phyloP scores from a whole-genome alignment of 2,113 vertebrate species.

The Mohoua ochrocephala region DNA sequence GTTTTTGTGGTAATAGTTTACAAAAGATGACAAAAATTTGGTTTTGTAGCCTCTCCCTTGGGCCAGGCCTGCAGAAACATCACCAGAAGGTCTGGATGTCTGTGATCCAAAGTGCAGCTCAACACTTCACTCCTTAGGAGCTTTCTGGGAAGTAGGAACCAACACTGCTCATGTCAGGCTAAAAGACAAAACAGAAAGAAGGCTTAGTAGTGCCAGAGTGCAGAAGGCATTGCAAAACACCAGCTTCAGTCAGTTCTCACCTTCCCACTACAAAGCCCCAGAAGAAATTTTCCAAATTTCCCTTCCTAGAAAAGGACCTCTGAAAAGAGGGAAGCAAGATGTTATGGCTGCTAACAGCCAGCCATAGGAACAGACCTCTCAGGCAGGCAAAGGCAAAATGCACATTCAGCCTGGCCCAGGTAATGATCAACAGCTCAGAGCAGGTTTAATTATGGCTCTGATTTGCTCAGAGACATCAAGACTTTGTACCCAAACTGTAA shows the following conservation, averaged over 20 bases:
- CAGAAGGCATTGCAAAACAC: neutral
- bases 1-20: neutral
- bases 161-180: conserved; percentile 50
- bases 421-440: neutral
- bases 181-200: neutral
- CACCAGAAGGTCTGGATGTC: neutral
- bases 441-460: neutral
- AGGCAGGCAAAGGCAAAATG: neutral
- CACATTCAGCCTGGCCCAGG: neutral
- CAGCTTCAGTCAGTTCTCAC: neutral
- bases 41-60: neutral
- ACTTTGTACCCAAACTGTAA: neutral
- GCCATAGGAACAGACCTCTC: neutral
- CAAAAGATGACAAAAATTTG: neutral
- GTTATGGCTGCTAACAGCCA: neutral
- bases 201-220: neutral
- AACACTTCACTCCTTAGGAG: neutral
- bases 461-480: neutral
- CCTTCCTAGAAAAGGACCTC: neutral
- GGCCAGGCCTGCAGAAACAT: neutral
- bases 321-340: neutral
- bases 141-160: neutral
- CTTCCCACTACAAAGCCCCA: neutral
- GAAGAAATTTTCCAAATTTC: neutral
- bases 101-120: neutral